phyloP scores from a whole-genome alignment of 1,140 invertebrate genomes.

The Zaprionus gabonicus region DNA sequence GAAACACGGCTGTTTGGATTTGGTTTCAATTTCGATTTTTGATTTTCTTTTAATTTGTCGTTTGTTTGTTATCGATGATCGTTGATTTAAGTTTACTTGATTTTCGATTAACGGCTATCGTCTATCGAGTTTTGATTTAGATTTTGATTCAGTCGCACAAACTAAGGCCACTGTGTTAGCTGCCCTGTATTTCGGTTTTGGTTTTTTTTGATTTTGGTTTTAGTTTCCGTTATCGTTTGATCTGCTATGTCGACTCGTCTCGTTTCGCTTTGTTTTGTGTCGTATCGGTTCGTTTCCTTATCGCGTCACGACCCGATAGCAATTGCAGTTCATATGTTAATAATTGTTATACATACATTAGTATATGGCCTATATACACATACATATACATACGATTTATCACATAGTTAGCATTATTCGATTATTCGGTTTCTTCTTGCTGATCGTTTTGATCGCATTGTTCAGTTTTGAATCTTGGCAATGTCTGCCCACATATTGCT shows the following conservation, averaged over 20 bases:
- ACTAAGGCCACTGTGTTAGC: conserved; percentile 74
- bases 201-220: conserved; percentile 51
- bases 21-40: conserved; percentile 23
- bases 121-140: conserved; percentile 42
- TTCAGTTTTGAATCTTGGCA: conserved; percentile 47
- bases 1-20: conserved; percentile 5
- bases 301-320: conserved; percentile 45
- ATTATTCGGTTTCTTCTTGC: conserved; percentile 1
- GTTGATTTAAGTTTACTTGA: conserved; percentile 32
- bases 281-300: conserved; percentile 1
- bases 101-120: conserved; percentile 23
- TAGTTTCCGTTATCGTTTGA: conserved; percentile 5
- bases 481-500: conserved; percentile 50
- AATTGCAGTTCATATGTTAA: conserved; percentile 62
- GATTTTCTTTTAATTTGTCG: conserved; percentile 36
- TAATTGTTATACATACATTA: conserved; percentile 63
- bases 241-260: conserved; percentile 18
- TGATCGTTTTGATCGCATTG: conserved; percentile 22
- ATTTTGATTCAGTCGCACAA: conserved; percentile 73
- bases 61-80: conserved; percentile 43
- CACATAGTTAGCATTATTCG: conserved; percentile 73
- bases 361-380: conserved; percentile 66
- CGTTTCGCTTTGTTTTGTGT: not conserved
- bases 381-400: conserved; percentile 78
- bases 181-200: conserved; percentile 68